Evolutionary conservation across 2,888 invertebrate genomes (phyloP), one percentile per base, ranked within the genome.

Genomic region (Trichopoda pennipes): DNA sequence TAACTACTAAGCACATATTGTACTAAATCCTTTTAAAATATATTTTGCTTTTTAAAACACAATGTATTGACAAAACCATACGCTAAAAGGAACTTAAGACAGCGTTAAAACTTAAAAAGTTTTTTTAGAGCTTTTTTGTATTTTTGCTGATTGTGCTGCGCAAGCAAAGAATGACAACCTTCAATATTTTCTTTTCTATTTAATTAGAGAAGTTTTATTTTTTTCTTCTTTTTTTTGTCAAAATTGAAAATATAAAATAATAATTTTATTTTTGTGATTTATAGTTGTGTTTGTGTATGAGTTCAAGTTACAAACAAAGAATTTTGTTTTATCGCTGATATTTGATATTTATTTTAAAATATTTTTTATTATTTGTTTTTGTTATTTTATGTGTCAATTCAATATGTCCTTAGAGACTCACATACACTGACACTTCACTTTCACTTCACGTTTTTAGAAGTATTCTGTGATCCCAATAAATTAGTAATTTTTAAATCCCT

Each of bases 101-200:
- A 51, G 35, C 47, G 44, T 35, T 60, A 38, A 75, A 42, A 51
- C 49, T 60, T 60, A 47, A 61, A 75, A 68, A n/a, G n/a, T n/a
- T 69, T 61, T 58, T 60, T 75, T 68, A 66, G 68, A 68, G 44
- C 44, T 53, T 61, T 76, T 35, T 28, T 28, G 4, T 42, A 12
- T 3, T 32, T 42, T 53, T 58, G 28, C 19, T 28, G 12, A 38
- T 12, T 38, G 38, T 38, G 38, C 23, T 38, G 2, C 23, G n/a
- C 17, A 56, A 58, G n/a, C 17, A 56, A 58, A 68, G 19, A 12
- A 44, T 68, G 61, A 55, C n/a, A n/a, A n/a, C 76, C 69, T 76
- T 76, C 68, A 69, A 35, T 76, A 51, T 58, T 44, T 47, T n/a
- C 42, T 17, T 8, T 56, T 55, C n/a, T 9, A 47, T 72, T 63